Percentiles rank a stretch among this genome's conserved stretches.
Evolutionary conservation across 1,140 invertebrate species (phyloP).

Genomic region (Meteorus sp.): DNA sequence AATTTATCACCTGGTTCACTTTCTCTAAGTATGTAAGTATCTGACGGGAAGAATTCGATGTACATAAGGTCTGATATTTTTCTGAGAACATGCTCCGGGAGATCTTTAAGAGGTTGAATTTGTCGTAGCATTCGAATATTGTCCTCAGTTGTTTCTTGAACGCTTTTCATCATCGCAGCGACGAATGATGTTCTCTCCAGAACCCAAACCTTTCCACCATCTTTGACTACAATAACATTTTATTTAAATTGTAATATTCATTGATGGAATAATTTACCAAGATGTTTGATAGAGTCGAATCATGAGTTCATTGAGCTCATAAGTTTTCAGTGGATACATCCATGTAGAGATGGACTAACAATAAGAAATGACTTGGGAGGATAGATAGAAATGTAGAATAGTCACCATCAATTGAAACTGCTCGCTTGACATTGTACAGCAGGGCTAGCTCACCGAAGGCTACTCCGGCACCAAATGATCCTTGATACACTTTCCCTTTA

Average conservation of each 20-base stretch:
- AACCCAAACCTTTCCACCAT: slow-evolving; percentile 84
- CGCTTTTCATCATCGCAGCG: slow-evolving; percentile 83
- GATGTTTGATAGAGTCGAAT: slow-evolving; percentile 9
- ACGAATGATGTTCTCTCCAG: slow-evolving; percentile 85
- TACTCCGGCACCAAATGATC: slow-evolving; percentile 79
- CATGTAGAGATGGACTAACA: background rate
- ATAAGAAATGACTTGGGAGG: background rate
- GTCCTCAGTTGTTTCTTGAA: slow-evolving; percentile 77
- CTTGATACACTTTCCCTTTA: slow-evolving; percentile 71
- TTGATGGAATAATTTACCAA: slow-evolving; percentile 9
- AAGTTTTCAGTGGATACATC: too few relatives aligned
- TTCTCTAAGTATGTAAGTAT: slow-evolving; percentile 83
- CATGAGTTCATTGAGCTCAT: background rate
- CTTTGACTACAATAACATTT: slow-evolving; percentile 65
- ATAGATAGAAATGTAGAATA: slow-evolving; percentile 20
- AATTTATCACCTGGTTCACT: slow-evolving; percentile 86
- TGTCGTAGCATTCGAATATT: slow-evolving; percentile 83
- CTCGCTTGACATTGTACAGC: slow-evolving; percentile 88
- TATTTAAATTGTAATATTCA: slow-evolving; percentile 4
- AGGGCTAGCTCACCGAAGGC: slow-evolving; percentile 94
- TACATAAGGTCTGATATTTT: slow-evolving; percentile 91
- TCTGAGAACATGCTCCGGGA: slow-evolving; percentile 68
- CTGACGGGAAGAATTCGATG: slow-evolving; percentile 80
- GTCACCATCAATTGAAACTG: slow-evolving; percentile 80
- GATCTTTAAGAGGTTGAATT: slow-evolving; percentile 80